Evolutionary conservation across 1,140 invertebrate genomes (phyloP).

Genomic region (Ostrea edulis): DNA sequence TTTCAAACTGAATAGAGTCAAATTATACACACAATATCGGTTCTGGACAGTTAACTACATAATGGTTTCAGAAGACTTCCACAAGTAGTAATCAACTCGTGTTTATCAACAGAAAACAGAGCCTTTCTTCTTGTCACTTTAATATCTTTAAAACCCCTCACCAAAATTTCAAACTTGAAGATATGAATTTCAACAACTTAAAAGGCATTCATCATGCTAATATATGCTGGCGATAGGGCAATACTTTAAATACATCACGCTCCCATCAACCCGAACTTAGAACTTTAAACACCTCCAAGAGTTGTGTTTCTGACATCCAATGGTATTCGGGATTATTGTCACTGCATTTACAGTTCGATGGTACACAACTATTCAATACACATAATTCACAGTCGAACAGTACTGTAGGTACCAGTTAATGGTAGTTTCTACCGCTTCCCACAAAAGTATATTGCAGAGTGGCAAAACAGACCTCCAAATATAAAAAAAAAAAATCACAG

Average conservation of each 20-base stretch:
- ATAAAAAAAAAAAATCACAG: background rate
- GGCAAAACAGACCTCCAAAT: background rate
- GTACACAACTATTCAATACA: no score
- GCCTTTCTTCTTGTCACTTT: constrained; percentile 31
- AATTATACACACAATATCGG: background rate
- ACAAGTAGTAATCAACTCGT: constrained; percentile 17
- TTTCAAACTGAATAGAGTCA: constrained; percentile 1
- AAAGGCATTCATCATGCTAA: background rate
- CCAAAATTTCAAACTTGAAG: background rate
- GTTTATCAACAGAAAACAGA: constrained; percentile 29
- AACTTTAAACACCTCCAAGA: constrained; percentile 25
- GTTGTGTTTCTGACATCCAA: background rate
- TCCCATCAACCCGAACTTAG: background rate
- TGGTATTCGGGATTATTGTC: background rate
- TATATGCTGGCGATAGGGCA: background rate
- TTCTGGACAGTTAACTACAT: background rate
- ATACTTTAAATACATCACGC: background rate
- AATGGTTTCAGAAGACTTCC: background rate
- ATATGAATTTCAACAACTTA: constrained; percentile 29
- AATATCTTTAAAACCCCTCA: constrained; percentile 37
- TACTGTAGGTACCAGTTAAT: background rate
- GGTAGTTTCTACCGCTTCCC: background rate
- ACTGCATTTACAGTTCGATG: no score
- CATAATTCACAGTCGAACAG: no score
- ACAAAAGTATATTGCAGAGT: background rate